Percentiles rank a stretch among this genome's conserved stretches.
These are phyloP conservation scores for Stenurella melanura DNA, from an alignment of 2,888 invertebrate genomes.

Conservation along the genomic window DNA sequence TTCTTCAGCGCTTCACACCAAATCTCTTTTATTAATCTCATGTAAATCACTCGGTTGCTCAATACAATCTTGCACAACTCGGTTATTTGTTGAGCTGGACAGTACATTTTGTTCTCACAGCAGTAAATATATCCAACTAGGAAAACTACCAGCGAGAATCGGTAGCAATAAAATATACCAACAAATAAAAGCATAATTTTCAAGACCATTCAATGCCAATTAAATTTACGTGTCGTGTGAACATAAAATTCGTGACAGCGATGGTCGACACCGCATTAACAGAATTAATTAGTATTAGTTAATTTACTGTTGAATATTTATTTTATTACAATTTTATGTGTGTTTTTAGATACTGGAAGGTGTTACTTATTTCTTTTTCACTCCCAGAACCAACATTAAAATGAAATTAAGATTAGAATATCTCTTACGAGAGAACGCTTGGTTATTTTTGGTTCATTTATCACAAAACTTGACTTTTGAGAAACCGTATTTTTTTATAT, in stretches of 20 bases:
- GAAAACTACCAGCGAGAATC: neutral
- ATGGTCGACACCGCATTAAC: neutral
- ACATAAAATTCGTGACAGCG: neutral
- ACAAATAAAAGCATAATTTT: neutral
- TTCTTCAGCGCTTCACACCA: neutral
- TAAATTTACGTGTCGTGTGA: neutral
- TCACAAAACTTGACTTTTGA: no score
- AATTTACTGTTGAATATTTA: neutral
- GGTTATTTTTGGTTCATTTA: neutral
- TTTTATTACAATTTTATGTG: neutral
- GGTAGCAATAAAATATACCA: neutral
- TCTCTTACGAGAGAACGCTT: neutral
- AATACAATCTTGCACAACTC: neutral
- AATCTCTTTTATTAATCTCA: neutral
- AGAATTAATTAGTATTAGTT: neutral
- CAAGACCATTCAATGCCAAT: neutral
- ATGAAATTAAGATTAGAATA: neutral
- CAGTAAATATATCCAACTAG: neutral
- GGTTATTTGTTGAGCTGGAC: neutral
- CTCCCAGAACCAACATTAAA: neutral
- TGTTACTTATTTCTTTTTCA: neutral
- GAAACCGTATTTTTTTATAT: no score
- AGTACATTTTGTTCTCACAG: neutral
- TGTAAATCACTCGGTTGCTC: neutral
- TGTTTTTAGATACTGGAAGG: neutral